Base-by-base conservation (phyloP, 1,140 invertebrate genomes). In the Armadillidium nasatum region DNA sequence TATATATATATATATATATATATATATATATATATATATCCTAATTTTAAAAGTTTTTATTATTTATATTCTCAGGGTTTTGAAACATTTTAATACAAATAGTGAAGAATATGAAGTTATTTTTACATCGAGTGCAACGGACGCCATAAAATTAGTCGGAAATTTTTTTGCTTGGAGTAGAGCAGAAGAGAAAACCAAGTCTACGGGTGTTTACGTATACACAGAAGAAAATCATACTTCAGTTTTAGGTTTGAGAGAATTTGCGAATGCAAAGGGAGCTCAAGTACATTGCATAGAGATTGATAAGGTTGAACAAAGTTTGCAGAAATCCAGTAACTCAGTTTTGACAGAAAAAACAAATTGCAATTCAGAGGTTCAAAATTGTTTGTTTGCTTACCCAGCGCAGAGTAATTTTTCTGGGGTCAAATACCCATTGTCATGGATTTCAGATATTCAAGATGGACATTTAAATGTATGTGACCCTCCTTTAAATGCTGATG, bases 351-450 rank as follows among this genome's bases (percentile, higher is more conserved):
- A 60, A 13, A 22, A 66, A 6, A 7, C 11, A 45, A 19, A n/a
- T 10, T 15, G 0, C 11, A 10, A 54, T 9, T 22, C 45, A 11
- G 7, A 44, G 22, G 22, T 11, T 4, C 19, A 45, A 10, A 19
- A 46, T 72, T 91, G 90, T 13, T 86, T 98, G 21, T 90, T 98
- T 82, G 93, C 89, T 0, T 96, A 92, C 84, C 92, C 96, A 0
- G 95, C 93, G 0, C 93, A 97, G 84, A 95, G 93, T 82, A 99
- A 98, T 85, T 98, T 97, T 83, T 95, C 92, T 83, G 96, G 96
- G 10, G 88, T 88, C 60, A 97, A 97, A 85, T 94, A 94, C 85
- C 92, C 94, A 0, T 83, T 97, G 13, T 79, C 87, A 0, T 92
- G 92, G 88, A 90, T 96, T 66, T 76, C 88, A 45, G 83, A 87